phyloP scores from a whole-genome alignment of 2,113 vertebrate species.

The Meleagris gallopavo region DNA sequence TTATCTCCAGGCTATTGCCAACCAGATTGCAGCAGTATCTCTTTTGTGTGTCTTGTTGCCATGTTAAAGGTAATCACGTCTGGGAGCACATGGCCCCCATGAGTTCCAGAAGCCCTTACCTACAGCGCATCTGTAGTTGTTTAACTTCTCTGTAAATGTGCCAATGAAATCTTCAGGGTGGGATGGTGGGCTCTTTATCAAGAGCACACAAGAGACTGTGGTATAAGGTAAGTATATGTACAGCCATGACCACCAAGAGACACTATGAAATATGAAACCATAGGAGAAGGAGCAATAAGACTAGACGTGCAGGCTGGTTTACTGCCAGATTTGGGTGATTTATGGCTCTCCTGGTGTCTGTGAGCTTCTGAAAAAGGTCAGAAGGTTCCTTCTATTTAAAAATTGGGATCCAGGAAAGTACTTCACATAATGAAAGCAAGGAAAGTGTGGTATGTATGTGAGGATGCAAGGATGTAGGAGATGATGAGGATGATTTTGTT shows the following conservation, averaged over 20 bases:
- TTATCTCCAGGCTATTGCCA: neutral
- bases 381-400: constrained; percentile 16
- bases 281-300: neutral
- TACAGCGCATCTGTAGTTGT: neutral
- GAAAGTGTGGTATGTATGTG: neutral
- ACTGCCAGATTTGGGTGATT: constrained; percentile 30
- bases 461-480: neutral
- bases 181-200: neutral
- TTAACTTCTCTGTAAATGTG: neutral
- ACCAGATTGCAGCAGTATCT: neutral
- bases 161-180: neutral
- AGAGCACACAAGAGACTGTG: neutral
- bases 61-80: neutral
- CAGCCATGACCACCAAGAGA: neutral
- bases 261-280: constrained; percentile 29
- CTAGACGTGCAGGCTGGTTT: neutral
- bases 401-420: neutral
- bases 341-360: neutral
- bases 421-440: neutral
- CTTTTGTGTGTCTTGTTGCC: neutral
- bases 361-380: constrained; percentile 33
- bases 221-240: neutral
- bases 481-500: neutral
- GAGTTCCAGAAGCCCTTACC: neutral
- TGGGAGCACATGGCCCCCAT: accelerated